Conservation (phyloP, 2,888 invertebrate species). For the Epirrita christyi region DNA sequence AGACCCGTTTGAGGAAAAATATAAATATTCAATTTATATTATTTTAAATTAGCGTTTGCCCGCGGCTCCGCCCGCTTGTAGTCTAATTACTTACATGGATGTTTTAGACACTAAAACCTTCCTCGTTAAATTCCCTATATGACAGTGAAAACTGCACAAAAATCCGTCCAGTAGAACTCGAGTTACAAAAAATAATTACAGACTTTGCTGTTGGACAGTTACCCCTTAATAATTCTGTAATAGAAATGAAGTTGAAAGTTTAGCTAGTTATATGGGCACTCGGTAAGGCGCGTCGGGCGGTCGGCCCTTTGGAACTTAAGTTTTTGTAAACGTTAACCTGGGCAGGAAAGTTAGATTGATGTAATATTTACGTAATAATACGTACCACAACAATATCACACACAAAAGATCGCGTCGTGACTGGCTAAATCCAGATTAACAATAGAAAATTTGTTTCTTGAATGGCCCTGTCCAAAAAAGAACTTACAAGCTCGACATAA, state of each 20-base stretch:
- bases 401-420: slow-evolving; percentile 36
- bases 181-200: too few relatives aligned
- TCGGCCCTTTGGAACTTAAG: slow-evolving; percentile 45
- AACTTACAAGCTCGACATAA: not conserved
- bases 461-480: slow-evolving; percentile 15
- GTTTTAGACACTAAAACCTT: too few relatives aligned
- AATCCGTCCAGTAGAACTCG: too few relatives aligned
- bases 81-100: too few relatives aligned
- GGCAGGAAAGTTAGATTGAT: slow-evolving; percentile 60
- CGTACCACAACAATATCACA: slow-evolving; percentile 25
- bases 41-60: too few relatives aligned
- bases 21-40: too few relatives aligned
- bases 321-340: slow-evolving; percentile 56
- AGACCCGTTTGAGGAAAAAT: too few relatives aligned
- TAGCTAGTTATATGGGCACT: slow-evolving; percentile 13
- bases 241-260: slow-evolving; percentile 19
- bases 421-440: slow-evolving; percentile 37
- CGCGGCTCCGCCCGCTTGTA: too few relatives aligned
- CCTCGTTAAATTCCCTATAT: too few relatives aligned
- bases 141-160: too few relatives aligned
- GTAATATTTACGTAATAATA: slow-evolving; percentile 55
- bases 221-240: too few relatives aligned
- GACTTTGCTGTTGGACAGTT: too few relatives aligned
- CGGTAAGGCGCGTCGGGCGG: slow-evolving; percentile 41
- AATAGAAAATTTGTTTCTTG: slow-evolving; percentile 32